phyloP scores from a whole-genome alignment of 2,888 invertebrate genomes.

The Adineta ricciae region DNA sequence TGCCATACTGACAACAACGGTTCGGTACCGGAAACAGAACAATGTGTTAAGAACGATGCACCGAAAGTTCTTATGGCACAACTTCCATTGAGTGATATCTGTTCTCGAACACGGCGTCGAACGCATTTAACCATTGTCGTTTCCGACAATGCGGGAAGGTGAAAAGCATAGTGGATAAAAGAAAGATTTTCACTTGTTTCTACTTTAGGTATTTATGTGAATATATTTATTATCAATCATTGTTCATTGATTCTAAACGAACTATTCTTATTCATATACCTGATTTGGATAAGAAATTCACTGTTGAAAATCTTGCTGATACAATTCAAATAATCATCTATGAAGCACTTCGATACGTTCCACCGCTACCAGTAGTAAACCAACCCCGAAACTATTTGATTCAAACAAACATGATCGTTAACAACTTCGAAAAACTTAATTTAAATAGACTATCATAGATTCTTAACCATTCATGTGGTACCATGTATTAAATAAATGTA shows the following conservation, averaged over 20 bases:
- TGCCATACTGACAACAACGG: background rate
- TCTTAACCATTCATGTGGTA: too few species aligned
- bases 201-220: background rate
- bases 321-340: background rate
- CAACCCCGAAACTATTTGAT: background rate
- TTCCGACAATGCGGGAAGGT: constrained; percentile 10
- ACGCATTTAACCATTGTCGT: background rate
- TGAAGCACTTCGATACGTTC: background rate
- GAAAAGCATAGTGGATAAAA: background rate
- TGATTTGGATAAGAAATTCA: background rate
- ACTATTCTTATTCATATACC: background rate
- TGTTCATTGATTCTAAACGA: constrained; percentile 10
- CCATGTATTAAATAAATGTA: too few species aligned
- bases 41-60: background rate
- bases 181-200: background rate
- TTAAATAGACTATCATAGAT: too few species aligned
- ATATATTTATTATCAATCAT: constrained; percentile 19
- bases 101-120: background rate
- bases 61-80: background rate
- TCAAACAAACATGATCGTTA: too few species aligned
- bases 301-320: background rate
- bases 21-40: background rate
- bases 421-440: too few species aligned
- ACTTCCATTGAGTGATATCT: background rate
- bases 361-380: background rate